Evolutionary conservation across 2,888 invertebrate genomes (phyloP).

Genomic region (Epinotia nisella): DNA sequence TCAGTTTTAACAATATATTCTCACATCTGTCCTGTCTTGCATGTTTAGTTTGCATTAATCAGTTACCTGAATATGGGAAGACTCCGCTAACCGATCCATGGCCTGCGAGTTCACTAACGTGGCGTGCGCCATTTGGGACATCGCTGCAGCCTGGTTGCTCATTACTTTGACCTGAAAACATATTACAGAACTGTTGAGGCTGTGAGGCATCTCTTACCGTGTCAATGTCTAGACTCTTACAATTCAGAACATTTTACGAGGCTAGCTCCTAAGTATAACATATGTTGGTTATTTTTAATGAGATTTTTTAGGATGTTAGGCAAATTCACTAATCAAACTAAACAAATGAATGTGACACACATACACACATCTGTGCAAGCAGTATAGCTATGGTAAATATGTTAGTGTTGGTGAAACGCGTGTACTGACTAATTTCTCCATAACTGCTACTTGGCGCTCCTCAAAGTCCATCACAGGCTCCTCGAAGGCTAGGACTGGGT

Average conservation of each 20-base stretch:
- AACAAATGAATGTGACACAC: too few relatives aligned
- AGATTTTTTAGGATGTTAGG: too few relatives aligned
- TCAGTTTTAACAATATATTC: too few relatives aligned
- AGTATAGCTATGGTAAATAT: background rate
- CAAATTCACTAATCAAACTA: too few relatives aligned
- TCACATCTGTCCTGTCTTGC: background rate
- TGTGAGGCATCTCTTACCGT: background rate
- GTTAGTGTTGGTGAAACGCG: background rate
- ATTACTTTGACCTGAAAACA: constrained; percentile 70
- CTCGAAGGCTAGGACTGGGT: constrained; percentile 62
- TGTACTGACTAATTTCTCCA: constrained; percentile 73
- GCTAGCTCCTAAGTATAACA: too few relatives aligned
- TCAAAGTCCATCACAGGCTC: constrained; percentile 63
- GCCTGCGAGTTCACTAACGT: constrained; percentile 68
- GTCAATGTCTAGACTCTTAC: background rate
- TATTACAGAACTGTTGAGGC: background rate
- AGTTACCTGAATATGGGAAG: constrained; percentile 72
- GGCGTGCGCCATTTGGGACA: constrained; percentile 72
- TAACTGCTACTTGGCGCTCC: constrained; percentile 69
- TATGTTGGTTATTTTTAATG: too few relatives aligned
- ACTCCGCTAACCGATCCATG: constrained; percentile 74
- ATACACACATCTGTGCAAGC: background rate
- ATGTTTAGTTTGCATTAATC: background rate
- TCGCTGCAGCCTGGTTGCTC: constrained; percentile 70
- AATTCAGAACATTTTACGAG: too few relatives aligned